Base-by-base conservation (phyloP, 2,888 invertebrate genomes). In the Incurvaria masculella region DNA sequence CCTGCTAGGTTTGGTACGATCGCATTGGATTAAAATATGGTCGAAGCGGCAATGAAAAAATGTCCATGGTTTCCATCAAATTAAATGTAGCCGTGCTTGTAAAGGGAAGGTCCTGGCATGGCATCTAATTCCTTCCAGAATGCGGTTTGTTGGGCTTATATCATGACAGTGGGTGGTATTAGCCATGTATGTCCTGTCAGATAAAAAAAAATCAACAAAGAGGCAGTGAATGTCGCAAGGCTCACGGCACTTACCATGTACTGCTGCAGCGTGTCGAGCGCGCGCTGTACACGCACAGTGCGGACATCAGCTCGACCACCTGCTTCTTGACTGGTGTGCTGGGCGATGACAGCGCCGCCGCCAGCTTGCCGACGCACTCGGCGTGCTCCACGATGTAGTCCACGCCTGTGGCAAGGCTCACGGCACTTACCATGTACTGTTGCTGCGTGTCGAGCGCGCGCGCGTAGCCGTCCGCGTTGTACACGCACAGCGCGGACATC, bases 331-430 rank as follows among this genome's bases (percentile, higher is more conserved):
- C 94, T 55, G 91, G 88, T 47, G 87, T 86, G 65, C 94, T 94
- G 57, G 86, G 88, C 40, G 95, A 94, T 68, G 94, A 93, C 72
- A 97, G 82, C 57, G 96, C 97, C 72, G 92, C 89, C 46, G 94
- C 93, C 61, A 96, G 85, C 74, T 95, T 94, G 60, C 86, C 85
- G 59, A 91, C 89, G 73, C 94, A 94, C 71, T 94, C 94, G 56
- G 90, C 90, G 78, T 94, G 93, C 73, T 94, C 92, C 58, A 95
- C 93, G 68, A 96, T 93, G 74, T 93, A 94, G 80, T 94, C 94
- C 72, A 96, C 83, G 60, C 95, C 95, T 70, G 94, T 89, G 64
- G 26, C 6, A 21, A n/a, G n/a, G 92, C 87, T 66, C 94, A 91
- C 81, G 95, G 95, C 92, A 95, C 67, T 71, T 75, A 95, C 97